These are phyloP conservation scores for Amiota communis DNA, from an alignment of 2,888 invertebrate species.

Conservation along the genomic window DNA sequence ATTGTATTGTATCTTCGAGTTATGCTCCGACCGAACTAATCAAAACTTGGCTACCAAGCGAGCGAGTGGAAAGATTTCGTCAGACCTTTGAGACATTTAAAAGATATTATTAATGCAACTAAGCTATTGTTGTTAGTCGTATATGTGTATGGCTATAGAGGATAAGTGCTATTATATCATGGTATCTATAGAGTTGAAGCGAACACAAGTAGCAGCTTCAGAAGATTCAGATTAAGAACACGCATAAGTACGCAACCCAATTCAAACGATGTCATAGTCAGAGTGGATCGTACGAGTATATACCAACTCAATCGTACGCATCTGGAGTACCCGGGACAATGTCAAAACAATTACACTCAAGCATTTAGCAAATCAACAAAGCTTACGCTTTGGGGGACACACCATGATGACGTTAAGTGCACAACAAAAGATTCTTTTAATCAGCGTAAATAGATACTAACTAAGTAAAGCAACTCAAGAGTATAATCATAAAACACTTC, in stretches of 20 bases:
- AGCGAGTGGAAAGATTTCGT: not conserved
- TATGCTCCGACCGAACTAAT: not conserved
- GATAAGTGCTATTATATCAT: slow-evolving; percentile 5
- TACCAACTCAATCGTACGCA: not conserved
- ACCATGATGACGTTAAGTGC: slow-evolving; percentile 16
- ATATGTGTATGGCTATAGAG: not conserved
- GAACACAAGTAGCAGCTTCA: no score
- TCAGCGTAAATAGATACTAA: slow-evolving; percentile 22
- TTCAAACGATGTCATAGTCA: slow-evolving; percentile 17
- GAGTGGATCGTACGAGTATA: not conserved
- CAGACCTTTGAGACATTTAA: slow-evolving; percentile 5
- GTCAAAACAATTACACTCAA: slow-evolving; percentile 26
- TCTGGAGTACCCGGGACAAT: slow-evolving; percentile 22
- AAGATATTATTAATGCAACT: not conserved
- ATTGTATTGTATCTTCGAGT: slow-evolving; percentile 7
- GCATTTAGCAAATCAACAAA: not conserved
- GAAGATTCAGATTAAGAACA: not conserved
- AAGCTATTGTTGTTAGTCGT: no score
- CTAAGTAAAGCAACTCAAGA: not conserved
- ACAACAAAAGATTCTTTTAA: slow-evolving; percentile 24
- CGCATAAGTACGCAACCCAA: slow-evolving; percentile 13
- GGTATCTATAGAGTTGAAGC: no score
- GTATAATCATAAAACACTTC: not conserved
- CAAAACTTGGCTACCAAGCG: not conserved
- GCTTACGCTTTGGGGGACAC: not conserved